These are phyloP conservation scores for Bucco capensis DNA, from an alignment of 2,113 vertebrate genomes.

Conservation along the genomic window DNA sequence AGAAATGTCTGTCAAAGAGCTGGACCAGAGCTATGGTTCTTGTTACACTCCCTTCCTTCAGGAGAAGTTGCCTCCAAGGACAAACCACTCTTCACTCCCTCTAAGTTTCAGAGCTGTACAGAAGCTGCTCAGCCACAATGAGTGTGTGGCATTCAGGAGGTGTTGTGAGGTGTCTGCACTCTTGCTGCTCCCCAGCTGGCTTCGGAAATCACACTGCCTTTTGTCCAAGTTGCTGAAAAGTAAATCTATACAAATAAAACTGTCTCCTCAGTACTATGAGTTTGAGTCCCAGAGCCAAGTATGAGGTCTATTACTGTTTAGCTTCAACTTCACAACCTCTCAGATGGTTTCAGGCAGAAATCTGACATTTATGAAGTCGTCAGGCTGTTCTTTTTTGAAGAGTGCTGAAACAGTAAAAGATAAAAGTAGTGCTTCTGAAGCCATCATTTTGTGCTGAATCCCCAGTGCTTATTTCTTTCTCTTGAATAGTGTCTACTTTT, in stretches of 20 bases:
- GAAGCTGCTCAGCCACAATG: neutral
- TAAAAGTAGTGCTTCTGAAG: slow-evolving; percentile 10
- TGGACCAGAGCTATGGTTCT: neutral
- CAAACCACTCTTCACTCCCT: neutral
- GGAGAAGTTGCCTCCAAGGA: neutral
- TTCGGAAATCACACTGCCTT: neutral
- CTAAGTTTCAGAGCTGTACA: neutral
- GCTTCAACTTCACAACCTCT: neutral
- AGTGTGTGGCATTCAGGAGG: neutral
- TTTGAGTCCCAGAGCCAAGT: neutral
- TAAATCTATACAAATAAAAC: neutral
- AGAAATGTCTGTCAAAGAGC: neutral
- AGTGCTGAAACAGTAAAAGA: neutral
- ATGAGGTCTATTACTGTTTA: neutral
- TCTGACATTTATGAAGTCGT: slow-evolving; percentile 38
- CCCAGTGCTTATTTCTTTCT: neutral
- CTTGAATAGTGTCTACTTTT: neutral
- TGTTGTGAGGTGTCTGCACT: neutral
- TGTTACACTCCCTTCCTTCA: neutral
- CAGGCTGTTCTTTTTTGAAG: neutral
- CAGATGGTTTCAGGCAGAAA: slow-evolving; percentile 1
- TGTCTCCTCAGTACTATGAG: neutral
- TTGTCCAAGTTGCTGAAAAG: neutral
- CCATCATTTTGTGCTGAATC: neutral
- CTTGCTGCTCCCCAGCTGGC: neutral